Base-by-base conservation (phyloP, 2,888 invertebrate genomes). In the Drosophila prostipennis region DNA sequence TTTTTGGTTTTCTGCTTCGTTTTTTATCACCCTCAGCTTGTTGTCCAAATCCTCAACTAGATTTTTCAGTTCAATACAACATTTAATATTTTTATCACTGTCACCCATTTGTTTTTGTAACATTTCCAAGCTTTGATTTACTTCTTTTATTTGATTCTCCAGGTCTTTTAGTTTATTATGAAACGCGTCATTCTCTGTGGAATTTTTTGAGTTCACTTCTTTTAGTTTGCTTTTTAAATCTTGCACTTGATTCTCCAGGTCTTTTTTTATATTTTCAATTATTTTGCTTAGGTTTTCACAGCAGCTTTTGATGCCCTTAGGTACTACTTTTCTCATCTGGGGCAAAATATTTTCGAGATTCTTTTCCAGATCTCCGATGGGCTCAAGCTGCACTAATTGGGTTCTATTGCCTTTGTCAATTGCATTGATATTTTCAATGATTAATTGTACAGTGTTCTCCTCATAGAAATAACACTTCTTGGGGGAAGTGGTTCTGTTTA, bases 401-500 rank as follows among this genome's bases (percentile, higher is more conserved):
- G 11, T 34, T 2, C 16, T 55, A 19, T 48, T 51, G 6, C 2
- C 29, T 3, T 34, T 1, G 0, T 71, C 19, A 0, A 79, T 43
- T 1, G 2, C 16, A 14, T 51, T 42, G 0, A 80, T 6, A 0
- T 56, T 56, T 6, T 23, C 6, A 2, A 84, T 56, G 1, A 84
- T 32, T 1, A 16, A 45, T 0, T 39, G 8, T 72, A 80, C 64
- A 0, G 69, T 61, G 2, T 26, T 2, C 5, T 59, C 51, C 7
- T 80, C 85, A 19, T 78, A 73, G 26, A 74, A 74, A 16, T 79
- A 78, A 32, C 77, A 81, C 1, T 61, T 48, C 6, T 40, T 60
- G 1, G 29, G 23, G 1, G 14, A 7, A 1, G 11, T 32, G 1
- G 54, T 51, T 0, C 6, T 37, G 29, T 63, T 49, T 1, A 83